Conservation (phyloP, 2,888 invertebrate genomes). For the Torymus aiolomorphi region DNA sequence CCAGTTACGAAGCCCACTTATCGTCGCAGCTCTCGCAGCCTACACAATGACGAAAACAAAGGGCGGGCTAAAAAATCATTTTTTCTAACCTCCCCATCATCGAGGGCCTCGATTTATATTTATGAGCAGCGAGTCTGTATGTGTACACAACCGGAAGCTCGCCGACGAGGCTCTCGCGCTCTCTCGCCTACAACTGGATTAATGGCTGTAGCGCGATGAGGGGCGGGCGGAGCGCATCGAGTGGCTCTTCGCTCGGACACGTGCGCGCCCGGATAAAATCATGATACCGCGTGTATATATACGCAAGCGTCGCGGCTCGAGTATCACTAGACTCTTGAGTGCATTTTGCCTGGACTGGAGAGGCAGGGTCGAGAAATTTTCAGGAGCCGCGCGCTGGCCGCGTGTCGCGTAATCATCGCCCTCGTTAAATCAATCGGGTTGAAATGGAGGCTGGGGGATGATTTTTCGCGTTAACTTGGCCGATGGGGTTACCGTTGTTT, state of each 20-base stretch:
- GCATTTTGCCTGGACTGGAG: constrained; percentile 4
- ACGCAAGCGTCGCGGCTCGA: constrained; percentile 66
- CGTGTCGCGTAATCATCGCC: constrained; percentile 44
- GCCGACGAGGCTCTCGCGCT: constrained; percentile 14
- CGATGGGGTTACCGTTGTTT: too few species aligned
- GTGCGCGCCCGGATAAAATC: constrained; percentile 74
- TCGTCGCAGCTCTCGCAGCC: not conserved
- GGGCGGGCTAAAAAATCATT: constrained; percentile 13
- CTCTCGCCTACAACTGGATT: constrained; percentile 37
- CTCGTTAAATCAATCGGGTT: constrained; percentile 52
- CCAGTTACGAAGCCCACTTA: too few species aligned
- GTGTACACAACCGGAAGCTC: constrained; percentile 35
- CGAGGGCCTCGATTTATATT: constrained; percentile 49
- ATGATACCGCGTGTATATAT: constrained; percentile 67
- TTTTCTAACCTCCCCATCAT: not conserved
- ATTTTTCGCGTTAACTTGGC: too few species aligned
- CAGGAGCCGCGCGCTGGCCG: constrained; percentile 31
- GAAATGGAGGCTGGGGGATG: not conserved
- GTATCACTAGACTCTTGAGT: constrained; percentile 62
- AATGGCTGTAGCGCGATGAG: constrained; percentile 29
- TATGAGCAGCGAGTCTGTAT: constrained; percentile 31
- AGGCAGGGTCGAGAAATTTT: constrained; percentile 40
- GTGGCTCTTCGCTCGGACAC: constrained; percentile 71
- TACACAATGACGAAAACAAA: constrained; percentile 16
- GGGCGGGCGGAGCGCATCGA: constrained; percentile 61